Percentiles rank a stretch among this genome's conserved stretches.
These are phyloP conservation scores for Pseudomugil gertrudae DNA, from an alignment of 2,797 vertebrate genomes.

Conservation along the genomic window DNA sequence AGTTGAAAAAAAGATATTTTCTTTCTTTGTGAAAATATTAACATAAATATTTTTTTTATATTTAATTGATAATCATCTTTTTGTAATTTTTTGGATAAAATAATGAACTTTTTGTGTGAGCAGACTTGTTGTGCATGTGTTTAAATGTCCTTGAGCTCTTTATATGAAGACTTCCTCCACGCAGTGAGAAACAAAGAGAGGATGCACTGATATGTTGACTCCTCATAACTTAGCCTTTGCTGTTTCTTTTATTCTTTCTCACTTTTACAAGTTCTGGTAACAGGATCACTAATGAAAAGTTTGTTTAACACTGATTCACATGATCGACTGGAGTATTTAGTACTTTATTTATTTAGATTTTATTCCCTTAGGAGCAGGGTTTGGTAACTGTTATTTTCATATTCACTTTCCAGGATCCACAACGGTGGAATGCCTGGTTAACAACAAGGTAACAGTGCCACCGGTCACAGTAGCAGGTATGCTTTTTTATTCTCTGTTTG, in stretches of 20 bases:
- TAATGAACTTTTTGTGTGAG: neutral
- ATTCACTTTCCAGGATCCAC: constrained; percentile 32
- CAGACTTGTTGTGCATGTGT: neutral
- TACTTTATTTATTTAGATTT: neutral
- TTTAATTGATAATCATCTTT: neutral
- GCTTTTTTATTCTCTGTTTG: neutral
- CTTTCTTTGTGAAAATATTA: neutral
- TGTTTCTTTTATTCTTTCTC: constrained; percentile 25
- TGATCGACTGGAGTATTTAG: neutral
- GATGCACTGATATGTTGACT: constrained; percentile 45
- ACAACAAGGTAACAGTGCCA: constrained; percentile 31
- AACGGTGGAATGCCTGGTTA: constrained; percentile 50
- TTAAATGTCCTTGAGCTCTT: constrained; percentile 9
- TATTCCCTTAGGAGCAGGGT: neutral
- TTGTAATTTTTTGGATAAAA: neutral
- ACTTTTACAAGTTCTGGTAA: neutral
- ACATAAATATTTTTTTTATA: neutral
- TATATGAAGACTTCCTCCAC: constrained; percentile 29
- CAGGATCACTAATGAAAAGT: neutral
- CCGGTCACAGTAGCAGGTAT: constrained; percentile 36
- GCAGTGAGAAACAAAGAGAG: constrained; percentile 52
- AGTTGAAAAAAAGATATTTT: neutral
- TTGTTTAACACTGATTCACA: neutral
- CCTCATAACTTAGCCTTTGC: neutral
- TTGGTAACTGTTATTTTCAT: neutral